Base-by-base conservation (phyloP, 2,888 invertebrate species). In the Melinaea marsaeus region DNA sequence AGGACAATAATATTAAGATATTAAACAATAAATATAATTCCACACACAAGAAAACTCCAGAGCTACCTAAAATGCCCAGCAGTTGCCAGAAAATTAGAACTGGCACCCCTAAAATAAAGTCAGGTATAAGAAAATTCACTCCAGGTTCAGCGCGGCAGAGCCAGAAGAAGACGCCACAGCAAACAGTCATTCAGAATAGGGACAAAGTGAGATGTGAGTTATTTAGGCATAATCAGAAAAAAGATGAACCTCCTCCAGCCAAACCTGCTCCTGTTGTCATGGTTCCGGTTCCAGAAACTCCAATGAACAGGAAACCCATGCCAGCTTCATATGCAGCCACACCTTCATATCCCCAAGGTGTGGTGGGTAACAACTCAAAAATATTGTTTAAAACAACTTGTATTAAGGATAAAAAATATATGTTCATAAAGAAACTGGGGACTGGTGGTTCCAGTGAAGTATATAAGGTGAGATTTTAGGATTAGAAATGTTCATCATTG, bases 391-490 rank as follows among this genome's bases (percentile, higher is more conserved):
- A 92, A 72, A 91, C 89, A 13, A 88, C 94, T 13, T 83, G 75
- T 47, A 95, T 98, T 2, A 96, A 96, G 69, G 92, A 93, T 34
- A 93, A 92, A 58, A 92, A 93, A 35, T 98, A 97, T 83, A 87
- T 93, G 67, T 92, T 96, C 59, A 88, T 96, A 13, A 95, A 94
- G 69, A 92, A 93, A 73, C 86, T 98, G 57, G 98, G 98, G 0
- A 93, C 92, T 72, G 98, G 98, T n/a, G 98, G 98, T 51, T 97
- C 97, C 62, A 96, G 97, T 76, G 94, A 95, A 82, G 98, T 98
- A 3, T 95, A 92, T 61, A 91, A 92, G 81, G 93, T 89, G 9
- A 42, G 42, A 42, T 9, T 42, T 42, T 42, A 5, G 2, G 3
- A 9, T 9, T 9, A 9, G 7, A 9, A 5, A 42, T 37, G 7